phyloP scores from a whole-genome alignment of 2,113 vertebrate genomes.

The Apodemus speciosus region DNA sequence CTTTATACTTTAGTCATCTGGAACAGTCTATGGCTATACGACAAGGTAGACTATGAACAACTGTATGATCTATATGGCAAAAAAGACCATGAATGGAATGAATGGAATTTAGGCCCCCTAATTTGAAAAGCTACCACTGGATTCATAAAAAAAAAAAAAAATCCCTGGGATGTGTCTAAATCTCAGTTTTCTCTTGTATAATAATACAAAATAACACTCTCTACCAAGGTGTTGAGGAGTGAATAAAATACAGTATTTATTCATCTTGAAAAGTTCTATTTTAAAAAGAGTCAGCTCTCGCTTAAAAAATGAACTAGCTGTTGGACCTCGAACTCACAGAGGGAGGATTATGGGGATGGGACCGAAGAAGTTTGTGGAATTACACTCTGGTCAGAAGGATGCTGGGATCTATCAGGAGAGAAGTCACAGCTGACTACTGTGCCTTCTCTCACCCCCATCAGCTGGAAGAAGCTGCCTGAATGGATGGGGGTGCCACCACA shows the following conservation, averaged over 20 bases:
- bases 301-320: neutral
- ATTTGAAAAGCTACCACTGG: neutral
- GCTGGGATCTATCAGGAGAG: neutral
- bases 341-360: neutral
- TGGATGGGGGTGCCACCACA: neutral
- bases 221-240: neutral
- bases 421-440: neutral
- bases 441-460: neutral
- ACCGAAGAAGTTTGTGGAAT: neutral
- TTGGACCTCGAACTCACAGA: neutral
- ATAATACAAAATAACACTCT: neutral
- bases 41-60: neutral
- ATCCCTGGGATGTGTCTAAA: neutral
- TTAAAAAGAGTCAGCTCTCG: neutral
- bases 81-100: neutral
- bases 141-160: neutral
- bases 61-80: no score
- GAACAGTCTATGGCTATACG: neutral
- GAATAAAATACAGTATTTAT: neutral
- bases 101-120: neutral
- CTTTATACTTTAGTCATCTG: neutral
- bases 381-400: neutral
- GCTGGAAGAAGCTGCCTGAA: neutral
- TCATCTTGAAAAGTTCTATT: neutral
- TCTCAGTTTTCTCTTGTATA: neutral